phyloP scores from a whole-genome alignment of 2,797 vertebrate species.

The Adrianichthys oophorus region DNA sequence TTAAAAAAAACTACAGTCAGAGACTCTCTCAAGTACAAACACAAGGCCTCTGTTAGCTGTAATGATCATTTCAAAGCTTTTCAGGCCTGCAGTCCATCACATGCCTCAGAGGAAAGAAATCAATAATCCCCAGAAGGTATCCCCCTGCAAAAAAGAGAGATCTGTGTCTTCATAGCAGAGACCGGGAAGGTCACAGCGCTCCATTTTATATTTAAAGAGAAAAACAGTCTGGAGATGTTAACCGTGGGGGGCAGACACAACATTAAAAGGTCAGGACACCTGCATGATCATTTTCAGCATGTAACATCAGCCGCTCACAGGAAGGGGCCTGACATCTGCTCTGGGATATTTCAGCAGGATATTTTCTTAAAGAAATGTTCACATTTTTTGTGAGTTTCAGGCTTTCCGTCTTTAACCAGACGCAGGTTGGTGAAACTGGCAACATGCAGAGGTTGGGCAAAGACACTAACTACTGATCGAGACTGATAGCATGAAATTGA shows the following conservation, averaged over 20 bases:
- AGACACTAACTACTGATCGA: constrained; percentile 7
- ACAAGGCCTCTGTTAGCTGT: constrained; percentile 17
- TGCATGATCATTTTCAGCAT: constrained; percentile 36
- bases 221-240: constrained; percentile 7
- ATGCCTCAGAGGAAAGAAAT: constrained; percentile 37
- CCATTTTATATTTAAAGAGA: background rate
- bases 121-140: constrained; percentile 48
- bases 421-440: constrained; percentile 17
- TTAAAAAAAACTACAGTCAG: background rate
- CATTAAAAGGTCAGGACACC: constrained; percentile 53
- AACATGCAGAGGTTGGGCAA: constrained; percentile 3
- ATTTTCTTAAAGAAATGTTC: constrained; percentile 1
- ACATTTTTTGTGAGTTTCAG: constrained; percentile 2
- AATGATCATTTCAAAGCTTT: constrained; percentile 37
- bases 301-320: constrained; percentile 35
- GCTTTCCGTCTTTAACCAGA: background rate
- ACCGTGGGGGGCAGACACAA: constrained; percentile 12
- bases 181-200: constrained; percentile 46
- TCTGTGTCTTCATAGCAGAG: constrained; percentile 25
- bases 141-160: constrained; percentile 33
- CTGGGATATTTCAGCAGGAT: constrained; percentile 20
- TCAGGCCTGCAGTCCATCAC: constrained; percentile 5
- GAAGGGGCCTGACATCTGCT: constrained; percentile 27
- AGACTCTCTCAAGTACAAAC: background rate
- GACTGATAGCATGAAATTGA: background rate